phyloP scores from a whole-genome alignment of 2,888 invertebrate species.

The Aphelenchoides bicaudatus region DNA sequence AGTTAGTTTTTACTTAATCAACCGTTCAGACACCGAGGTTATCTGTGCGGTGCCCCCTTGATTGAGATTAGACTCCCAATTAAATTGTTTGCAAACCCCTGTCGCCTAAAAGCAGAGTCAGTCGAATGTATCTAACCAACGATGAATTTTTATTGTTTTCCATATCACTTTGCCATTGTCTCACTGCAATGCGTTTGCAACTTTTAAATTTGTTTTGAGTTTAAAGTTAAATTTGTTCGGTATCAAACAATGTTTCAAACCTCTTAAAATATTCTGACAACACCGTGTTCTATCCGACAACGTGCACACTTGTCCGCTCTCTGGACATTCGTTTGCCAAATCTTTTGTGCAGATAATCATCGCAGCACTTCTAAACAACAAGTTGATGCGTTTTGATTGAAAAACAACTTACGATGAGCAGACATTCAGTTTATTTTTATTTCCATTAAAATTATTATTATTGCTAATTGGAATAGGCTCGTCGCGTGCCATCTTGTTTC shows the following conservation, averaged over 20 bases:
- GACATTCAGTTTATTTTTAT: neutral
- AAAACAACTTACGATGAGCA: slow-evolving; percentile 1
- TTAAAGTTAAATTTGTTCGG: too few species aligned
- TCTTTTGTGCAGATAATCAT: slow-evolving; percentile 56
- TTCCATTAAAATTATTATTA: neutral
- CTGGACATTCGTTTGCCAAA: slow-evolving; percentile 45
- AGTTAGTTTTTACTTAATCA: neutral
- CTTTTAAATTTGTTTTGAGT: neutral
- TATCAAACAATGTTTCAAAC: too few species aligned
- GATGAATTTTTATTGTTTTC: slow-evolving; percentile 14
- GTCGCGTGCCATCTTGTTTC: neutral
- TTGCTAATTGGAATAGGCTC: neutral
- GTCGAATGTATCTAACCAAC: neutral
- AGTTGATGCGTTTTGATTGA: too few species aligned
- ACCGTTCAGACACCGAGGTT: too few species aligned
- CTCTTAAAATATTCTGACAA: slow-evolving; percentile 51
- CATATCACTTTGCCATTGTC: slow-evolving; percentile 4
- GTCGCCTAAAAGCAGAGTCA: slow-evolving; percentile 10
- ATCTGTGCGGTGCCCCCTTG: neutral
- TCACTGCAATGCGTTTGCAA: neutral
- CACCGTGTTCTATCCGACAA: slow-evolving; percentile 56
- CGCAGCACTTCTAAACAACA: slow-evolving; percentile 44
- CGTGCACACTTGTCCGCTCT: slow-evolving; percentile 54
- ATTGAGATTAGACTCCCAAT: neutral
- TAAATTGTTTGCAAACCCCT: slow-evolving; percentile 1